A percentile compares a stretch with the other conserved stretches of the same genome.
Conservation (phyloP, 2,797 vertebrate genomes). For the Chelon auratus region DNA sequence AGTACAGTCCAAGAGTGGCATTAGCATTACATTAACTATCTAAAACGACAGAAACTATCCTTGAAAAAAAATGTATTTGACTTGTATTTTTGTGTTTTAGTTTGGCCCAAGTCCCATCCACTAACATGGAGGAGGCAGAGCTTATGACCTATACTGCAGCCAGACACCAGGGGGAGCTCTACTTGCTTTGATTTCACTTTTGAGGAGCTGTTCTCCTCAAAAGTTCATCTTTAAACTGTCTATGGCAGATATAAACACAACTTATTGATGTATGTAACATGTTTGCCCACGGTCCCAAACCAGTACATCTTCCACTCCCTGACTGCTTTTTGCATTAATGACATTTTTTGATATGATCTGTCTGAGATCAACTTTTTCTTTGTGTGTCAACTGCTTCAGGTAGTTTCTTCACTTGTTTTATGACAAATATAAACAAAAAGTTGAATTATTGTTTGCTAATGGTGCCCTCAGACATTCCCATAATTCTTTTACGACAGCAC, state of each 20-base stretch:
- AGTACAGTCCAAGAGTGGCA: no score
- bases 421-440: neutral
- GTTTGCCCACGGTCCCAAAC: neutral
- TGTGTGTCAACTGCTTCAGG: neutral
- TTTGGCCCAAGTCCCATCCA: no score
- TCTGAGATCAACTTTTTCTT: conserved; percentile 12
- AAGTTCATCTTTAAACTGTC: no score
- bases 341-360: neutral
- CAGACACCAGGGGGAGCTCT: no score
- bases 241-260: conserved; percentile 1
- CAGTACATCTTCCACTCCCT: neutral
- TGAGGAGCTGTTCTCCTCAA: no score
- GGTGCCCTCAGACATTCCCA: neutral
- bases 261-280: neutral
- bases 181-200: no score
- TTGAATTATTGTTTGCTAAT: neutral
- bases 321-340: neutral
- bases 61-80: no score
- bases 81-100: no score
- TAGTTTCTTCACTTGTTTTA: neutral
- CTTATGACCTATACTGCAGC: no score
- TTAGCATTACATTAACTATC: no score
- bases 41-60: no score
- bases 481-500: neutral
- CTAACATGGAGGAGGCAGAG: no score